A percentile compares a stretch with the other conserved stretches of the same genome.
Conservation (phyloP, 92 coral and sea anemone genomes). For the Galaxea fascicularis region DNA sequence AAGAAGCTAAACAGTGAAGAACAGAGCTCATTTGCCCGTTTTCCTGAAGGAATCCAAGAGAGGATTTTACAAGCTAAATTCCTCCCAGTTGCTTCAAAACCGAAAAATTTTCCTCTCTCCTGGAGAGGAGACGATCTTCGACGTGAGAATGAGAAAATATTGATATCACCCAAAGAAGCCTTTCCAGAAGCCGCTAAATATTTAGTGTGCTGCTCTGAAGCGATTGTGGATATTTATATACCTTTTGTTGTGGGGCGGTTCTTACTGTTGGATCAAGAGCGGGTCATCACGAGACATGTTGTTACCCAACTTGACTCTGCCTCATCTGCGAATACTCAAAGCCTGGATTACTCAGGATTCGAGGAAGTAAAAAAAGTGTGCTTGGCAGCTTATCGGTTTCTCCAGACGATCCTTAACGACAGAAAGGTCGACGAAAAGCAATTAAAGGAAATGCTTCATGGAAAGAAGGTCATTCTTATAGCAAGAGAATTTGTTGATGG, state of each 20-base stretch:
- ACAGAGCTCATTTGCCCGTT: not conserved
- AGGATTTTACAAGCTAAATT: conserved; percentile 31
- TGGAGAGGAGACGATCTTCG: conserved; percentile 66
- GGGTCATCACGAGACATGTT: conserved; percentile 17
- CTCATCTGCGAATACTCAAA: not conserved
- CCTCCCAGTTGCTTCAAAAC: conserved; percentile 72
- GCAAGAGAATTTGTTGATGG: conserved; percentile 38
- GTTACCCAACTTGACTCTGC: conserved; percentile 47
- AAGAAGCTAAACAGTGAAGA: not conserved
- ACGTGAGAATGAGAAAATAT: not conserved
- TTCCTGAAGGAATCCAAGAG: conserved; percentile 8
- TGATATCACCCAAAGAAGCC: conserved; percentile 71
- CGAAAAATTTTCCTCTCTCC: conserved; percentile 62
- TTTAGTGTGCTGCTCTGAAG: conserved; percentile 75
- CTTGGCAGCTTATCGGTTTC: conserved; percentile 48
- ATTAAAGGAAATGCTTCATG: conserved; percentile 24
- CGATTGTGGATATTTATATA: conserved; percentile 42
- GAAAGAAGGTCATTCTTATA: conserved; percentile 42
- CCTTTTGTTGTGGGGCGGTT: conserved; percentile 1
- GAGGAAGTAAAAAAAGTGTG: conserved; percentile 14
- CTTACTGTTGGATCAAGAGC: conserved; percentile 34
- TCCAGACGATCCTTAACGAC: conserved; percentile 14
- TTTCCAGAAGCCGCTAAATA: conserved; percentile 43
- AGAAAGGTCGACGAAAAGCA: not conserved
- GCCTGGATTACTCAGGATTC: not conserved